These are phyloP conservation scores for Macrophya annulata DNA, from an alignment of 2,888 invertebrate genomes.

Conservation along the genomic window DNA sequence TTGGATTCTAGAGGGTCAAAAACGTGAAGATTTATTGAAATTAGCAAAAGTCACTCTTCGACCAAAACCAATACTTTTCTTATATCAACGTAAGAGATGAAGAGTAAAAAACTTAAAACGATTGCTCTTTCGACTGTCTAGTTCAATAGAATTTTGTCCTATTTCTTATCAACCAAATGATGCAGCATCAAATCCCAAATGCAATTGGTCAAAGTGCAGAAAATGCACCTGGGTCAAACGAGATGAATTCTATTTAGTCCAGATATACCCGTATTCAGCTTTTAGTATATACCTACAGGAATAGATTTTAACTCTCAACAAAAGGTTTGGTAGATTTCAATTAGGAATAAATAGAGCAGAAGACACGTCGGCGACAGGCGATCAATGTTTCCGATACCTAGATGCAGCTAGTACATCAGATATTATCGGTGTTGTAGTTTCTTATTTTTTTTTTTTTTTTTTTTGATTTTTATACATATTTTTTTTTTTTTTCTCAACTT, in stretches of 20 bases:
- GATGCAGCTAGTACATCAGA: slow-evolving; percentile 29
- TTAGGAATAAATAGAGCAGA: slow-evolving; percentile 54
- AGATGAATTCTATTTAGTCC: background rate
- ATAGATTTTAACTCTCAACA: slow-evolving; percentile 20
- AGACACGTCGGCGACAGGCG: slow-evolving; percentile 47
- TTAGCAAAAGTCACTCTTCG: too few species aligned
- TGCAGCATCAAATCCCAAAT: background rate
- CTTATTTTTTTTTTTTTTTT: background rate
- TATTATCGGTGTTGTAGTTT: slow-evolving; percentile 8
- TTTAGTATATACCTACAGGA: background rate
- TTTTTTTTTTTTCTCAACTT: background rate
- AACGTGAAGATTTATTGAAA: too few species aligned
- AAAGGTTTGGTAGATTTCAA: slow-evolving; percentile 42
- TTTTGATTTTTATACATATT: too few species aligned
- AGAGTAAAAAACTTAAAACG: background rate
- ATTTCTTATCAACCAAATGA: background rate
- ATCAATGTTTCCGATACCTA: slow-evolving; percentile 38
- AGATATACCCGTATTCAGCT: background rate
- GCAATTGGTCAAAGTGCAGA: background rate
- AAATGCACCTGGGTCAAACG: background rate
- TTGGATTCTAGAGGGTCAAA: too few species aligned
- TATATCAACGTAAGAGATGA: too few species aligned
- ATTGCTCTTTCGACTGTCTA: background rate
- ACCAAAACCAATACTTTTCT: too few species aligned
- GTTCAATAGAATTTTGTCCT: background rate